Percentiles rank a stretch among this genome's conserved stretches.
Evolutionary conservation across 1,140 invertebrate species (phyloP).

Genomic region (Dysdera silvatica): DNA sequence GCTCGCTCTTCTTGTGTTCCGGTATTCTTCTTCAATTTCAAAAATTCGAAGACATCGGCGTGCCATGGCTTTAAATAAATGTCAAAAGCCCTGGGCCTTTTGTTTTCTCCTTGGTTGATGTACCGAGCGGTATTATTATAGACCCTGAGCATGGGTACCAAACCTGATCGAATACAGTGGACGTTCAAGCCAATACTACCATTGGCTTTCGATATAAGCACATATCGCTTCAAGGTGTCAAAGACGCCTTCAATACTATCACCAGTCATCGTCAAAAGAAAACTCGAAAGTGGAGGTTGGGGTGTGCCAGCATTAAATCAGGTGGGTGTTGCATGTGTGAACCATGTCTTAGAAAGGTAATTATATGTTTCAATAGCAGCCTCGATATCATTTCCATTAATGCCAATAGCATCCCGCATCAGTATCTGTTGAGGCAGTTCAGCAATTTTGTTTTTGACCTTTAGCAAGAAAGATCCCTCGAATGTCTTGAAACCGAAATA

Average conservation of each 20-base stretch:
- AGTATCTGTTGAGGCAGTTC: slow-evolving; percentile 98
- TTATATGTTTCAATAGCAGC: slow-evolving; percentile 95
- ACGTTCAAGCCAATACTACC: slow-evolving; percentile 96
- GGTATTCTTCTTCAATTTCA: slow-evolving; percentile 89
- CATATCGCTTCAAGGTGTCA: slow-evolving; percentile 87
- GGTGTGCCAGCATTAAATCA: slow-evolving; percentile 90
- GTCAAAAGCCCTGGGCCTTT: slow-evolving; percentile 96
- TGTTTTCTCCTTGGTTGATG: slow-evolving; percentile 97
- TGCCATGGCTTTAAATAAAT: slow-evolving; percentile 99
- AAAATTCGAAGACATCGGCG: slow-evolving; percentile 90
- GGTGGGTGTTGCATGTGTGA: slow-evolving; percentile 96
- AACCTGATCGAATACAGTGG: slow-evolving; percentile 89
- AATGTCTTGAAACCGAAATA: slow-evolving; percentile 99
- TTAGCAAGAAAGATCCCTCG: slow-evolving; percentile 89
- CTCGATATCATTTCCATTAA: slow-evolving; percentile 90
- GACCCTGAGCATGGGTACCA: slow-evolving; percentile 95
- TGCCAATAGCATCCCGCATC: slow-evolving; percentile 94
- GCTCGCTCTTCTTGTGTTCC: slow-evolving; percentile 88
- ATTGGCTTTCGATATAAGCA: slow-evolving; percentile 91
- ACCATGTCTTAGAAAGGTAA: slow-evolving; percentile 87
- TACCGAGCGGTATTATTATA: slow-evolving; percentile 95
- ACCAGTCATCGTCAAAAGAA: slow-evolving; percentile 85
- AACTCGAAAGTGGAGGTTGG: slow-evolving; percentile 86
- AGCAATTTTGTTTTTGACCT: slow-evolving; percentile 85
- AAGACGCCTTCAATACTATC: slow-evolving; percentile 99